Evolutionary conservation across 1,140 invertebrate species (phyloP).

Genomic region (Babylonia areolata): DNA sequence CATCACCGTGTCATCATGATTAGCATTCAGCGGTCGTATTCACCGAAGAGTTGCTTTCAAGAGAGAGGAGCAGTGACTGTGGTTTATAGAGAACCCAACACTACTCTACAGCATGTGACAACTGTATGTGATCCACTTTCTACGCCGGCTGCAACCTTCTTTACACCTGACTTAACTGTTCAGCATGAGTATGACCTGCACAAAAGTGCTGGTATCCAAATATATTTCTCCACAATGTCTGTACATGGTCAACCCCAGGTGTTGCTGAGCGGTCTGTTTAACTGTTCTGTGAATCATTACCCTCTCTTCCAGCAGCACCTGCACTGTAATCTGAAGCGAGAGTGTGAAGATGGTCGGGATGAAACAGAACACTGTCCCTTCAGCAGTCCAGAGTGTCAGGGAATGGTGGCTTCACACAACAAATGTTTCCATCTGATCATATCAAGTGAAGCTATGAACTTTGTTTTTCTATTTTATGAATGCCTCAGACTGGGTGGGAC

Average conservation of each 20-base stretch:
- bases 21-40: too few species aligned
- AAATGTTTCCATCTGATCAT: background rate
- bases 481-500: background rate
- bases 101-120: too few species aligned
- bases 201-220: background rate
- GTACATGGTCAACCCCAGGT: background rate
- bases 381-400: too few species aligned
- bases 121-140: too few species aligned
- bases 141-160: too few species aligned
- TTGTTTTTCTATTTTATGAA: background rate
- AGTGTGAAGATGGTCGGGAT: slow-evolving; percentile 12
- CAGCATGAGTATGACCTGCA: too few species aligned
- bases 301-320: background rate
- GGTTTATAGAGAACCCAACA: too few species aligned
- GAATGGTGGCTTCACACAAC: background rate
- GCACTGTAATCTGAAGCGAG: slow-evolving; percentile 26
- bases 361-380: slow-evolving; percentile 25
- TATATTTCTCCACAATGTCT: background rate
- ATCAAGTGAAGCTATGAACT: background rate
- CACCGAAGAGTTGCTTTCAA: too few species aligned
- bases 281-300: slow-evolving; percentile 21
- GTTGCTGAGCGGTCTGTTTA: background rate
- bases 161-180: too few species aligned
- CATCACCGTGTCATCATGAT: too few species aligned
- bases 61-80: too few species aligned